Percentiles rank a stretch among this genome's conserved stretches.
Conservation (phyloP, 2,113 vertebrate genomes). For the Phocoena sinus region DNA sequence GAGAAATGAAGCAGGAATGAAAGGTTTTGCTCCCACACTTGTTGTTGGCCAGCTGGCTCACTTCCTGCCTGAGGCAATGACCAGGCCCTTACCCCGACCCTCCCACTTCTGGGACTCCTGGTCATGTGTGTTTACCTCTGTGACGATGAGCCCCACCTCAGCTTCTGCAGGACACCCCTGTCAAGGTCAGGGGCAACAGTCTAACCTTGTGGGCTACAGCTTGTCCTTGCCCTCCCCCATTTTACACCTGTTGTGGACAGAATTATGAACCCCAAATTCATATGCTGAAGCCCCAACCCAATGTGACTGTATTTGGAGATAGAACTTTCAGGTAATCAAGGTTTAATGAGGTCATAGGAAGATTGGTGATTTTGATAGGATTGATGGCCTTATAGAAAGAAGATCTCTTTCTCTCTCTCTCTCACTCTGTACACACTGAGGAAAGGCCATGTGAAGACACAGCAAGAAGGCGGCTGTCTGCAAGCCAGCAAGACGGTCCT, state of each 20-base stretch:
- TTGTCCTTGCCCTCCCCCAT: background rate
- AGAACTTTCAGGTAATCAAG: background rate
- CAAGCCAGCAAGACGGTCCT: background rate
- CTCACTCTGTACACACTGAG: rapidly evolving
- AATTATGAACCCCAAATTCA: background rate
- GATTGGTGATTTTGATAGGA: background rate
- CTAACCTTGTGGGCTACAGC: background rate
- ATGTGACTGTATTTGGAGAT: background rate
- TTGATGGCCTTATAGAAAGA: too few species aligned
- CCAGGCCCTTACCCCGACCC: background rate
- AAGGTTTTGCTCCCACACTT: background rate
- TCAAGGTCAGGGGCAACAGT: background rate
- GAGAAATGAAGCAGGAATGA: background rate
- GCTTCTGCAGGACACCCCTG: background rate
- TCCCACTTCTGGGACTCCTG: background rate
- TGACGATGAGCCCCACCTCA: rapidly evolving
- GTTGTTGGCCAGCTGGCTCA: background rate
- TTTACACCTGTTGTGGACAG: background rate
- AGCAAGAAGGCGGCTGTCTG: rapidly evolving
- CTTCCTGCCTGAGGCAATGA: background rate
- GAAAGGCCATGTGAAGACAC: background rate
- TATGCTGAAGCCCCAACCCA: background rate
- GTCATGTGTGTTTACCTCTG: background rate
- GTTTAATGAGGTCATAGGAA: background rate
- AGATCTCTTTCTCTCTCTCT: background rate